A percentile compares a stretch with the other conserved stretches of the same genome.
phyloP scores from a whole-genome alignment of 2,113 vertebrate genomes.

The Beaufortia kweichowensis region DNA sequence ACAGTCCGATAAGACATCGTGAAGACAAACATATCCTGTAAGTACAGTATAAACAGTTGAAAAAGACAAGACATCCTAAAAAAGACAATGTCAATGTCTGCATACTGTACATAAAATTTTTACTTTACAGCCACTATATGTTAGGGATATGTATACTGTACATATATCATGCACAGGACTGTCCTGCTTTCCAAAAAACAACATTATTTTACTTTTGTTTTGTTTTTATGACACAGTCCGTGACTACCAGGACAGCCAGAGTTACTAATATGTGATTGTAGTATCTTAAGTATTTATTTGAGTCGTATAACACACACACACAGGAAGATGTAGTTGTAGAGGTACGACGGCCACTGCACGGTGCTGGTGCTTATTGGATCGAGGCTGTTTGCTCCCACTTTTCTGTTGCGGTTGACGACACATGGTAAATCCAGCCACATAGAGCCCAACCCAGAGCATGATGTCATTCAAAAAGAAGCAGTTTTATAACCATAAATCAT shows the following conservation, averaged over 20 bases:
- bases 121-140: too few species aligned
- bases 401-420: conserved; percentile 99
- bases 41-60: background rate
- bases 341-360: conserved; percentile 90
- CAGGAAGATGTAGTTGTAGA: conserved; percentile 68
- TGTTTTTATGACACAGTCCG: background rate
- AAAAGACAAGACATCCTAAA: too few species aligned
- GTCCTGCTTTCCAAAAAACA: conserved; percentile 1
- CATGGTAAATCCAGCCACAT: conserved; percentile 98
- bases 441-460: conserved; percentile 84
- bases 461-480: background rate
- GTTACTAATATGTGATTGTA: background rate
- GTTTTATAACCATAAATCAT: background rate
- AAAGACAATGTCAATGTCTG: conserved; percentile 13
- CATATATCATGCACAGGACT: background rate
- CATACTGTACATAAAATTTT: conserved; percentile 1
- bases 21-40: conserved; percentile 17
- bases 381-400: conserved; percentile 99
- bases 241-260: background rate
- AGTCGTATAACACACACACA: background rate
- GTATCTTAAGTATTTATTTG: background rate
- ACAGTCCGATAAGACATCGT: background rate
- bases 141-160: too few species aligned
- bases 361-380: conserved; percentile 96
- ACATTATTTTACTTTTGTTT: background rate